These are phyloP conservation scores for Drosophila leontia DNA, from an alignment of 1,140 invertebrate genomes.

Conservation along the genomic window DNA sequence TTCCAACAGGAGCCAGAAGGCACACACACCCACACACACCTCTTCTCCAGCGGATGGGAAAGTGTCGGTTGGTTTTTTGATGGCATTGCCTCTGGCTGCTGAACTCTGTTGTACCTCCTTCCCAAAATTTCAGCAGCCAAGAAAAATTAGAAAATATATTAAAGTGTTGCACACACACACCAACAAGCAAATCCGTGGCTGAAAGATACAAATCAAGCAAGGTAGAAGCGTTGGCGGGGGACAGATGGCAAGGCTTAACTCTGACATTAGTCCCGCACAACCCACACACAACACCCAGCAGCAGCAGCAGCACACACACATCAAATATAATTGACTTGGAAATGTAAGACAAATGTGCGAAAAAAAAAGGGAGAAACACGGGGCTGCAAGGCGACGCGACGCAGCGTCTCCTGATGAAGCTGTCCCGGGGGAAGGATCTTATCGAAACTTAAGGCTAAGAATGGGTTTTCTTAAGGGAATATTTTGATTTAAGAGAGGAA, in stretches of 20 bases:
- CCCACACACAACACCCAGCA: not conserved
- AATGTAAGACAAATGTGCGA: constrained; percentile 69
- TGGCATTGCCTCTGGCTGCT: constrained; percentile 47
- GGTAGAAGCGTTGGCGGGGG: not conserved
- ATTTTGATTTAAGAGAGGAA: not conserved
- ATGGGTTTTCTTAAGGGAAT: not conserved
- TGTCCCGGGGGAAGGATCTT: constrained; percentile 7
- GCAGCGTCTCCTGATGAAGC: constrained; percentile 6
- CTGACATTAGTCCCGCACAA: constrained; percentile 6
- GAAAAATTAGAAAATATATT: constrained; percentile 80
- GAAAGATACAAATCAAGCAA: constrained; percentile 19
- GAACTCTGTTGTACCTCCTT: not conserved
- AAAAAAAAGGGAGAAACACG: constrained; percentile 22
- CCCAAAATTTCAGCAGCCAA: constrained; percentile 36
- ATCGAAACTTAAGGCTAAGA: too few species aligned
- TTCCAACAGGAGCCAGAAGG: constrained; percentile 21
- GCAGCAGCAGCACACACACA: constrained; percentile 23
- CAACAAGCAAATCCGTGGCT: constrained; percentile 14
- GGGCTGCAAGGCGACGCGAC: not conserved
- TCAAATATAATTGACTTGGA: constrained; percentile 77
- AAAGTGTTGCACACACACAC: constrained; percentile 53
- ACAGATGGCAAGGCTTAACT: constrained; percentile 36
- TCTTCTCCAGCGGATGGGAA: not conserved
- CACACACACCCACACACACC: constrained; percentile 1
- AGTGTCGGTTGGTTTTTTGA: constrained; percentile 56